Evolutionary conservation across 2,113 vertebrate genomes (phyloP), one percentile per base, ranked within the genome.

Genomic region (Pelodiscus sinensis): DNA sequence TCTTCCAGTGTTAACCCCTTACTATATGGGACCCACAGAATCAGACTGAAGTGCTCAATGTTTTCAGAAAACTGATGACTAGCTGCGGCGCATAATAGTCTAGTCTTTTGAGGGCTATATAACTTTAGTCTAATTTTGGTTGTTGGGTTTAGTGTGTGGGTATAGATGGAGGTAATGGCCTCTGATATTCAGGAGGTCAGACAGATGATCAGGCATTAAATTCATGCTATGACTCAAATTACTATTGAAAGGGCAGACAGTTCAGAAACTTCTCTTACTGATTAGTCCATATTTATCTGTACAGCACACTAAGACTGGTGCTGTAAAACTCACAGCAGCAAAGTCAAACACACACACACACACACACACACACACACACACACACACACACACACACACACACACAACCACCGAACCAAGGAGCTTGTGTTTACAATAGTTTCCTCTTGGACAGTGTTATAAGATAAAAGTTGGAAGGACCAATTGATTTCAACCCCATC

Each of bases 61-160:
- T 25, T 55, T 79, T 88, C 90, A 93, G 81, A 92, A 95, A 94
- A 95, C 83, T 81, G 88, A 82, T 52, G 87, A 4, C 31, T n/a
- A 31, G 19, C 16, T 68, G 62, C 29, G 4, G 65, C 27, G 10
- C 16, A 18, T 35, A 35, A 35, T 18, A 19, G 31, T 68, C n/a
- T 18, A 35, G 16, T 68, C 16, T 35, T 68, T n/a, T n/a, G 31
- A 68, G 8, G 31, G 65, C 31, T 19, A 16, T 68, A 35, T 19
- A 35, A 68, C 65, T 68, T 68, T 68, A 16, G 31, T 68, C 31
- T 68, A 68, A 68, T 68, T 68, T n/a, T 35, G 16, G 65, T 68
- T 68, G 65, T 68, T 68, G n/a, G 8, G 16, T 68, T 35, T 68
- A 68, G 31, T n/a, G 29, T 65, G 31, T 9, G 9, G 65, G 14